phyloP scores from a whole-genome alignment of 2,113 vertebrate species.

The Benitochromis conjunctus region DNA sequence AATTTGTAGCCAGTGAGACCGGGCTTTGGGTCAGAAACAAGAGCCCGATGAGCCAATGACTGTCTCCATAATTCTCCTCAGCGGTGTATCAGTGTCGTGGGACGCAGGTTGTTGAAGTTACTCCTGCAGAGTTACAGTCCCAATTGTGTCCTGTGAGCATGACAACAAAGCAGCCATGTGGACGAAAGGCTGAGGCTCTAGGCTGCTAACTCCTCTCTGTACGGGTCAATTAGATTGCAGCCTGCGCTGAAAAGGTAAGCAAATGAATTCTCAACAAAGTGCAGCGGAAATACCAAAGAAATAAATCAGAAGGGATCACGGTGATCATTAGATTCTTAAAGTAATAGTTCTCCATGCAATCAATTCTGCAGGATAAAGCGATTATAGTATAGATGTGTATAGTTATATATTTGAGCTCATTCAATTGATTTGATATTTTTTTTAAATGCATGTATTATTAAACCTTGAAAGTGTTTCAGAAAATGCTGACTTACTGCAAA shows the following conservation, averaged over 20 bases:
- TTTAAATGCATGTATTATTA: not conserved
- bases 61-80: conserved; percentile 13
- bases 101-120: conserved; percentile 3
- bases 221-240: not conserved
- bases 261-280: not conserved
- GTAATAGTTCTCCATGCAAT: not conserved
- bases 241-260: conserved; percentile 45
- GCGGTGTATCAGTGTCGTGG: not conserved
- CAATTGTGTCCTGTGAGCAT: conserved; percentile 18
- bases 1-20: conserved; percentile 26
- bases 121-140: conserved; percentile 8
- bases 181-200: conserved; percentile 25
- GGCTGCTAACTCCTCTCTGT: conserved; percentile 16
- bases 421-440: not conserved
- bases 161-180: conserved; percentile 52
- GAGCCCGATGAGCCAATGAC: conserved; percentile 20
- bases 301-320: not conserved
- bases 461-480: not conserved
- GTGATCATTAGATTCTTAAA: not conserved
- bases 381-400: not conserved
- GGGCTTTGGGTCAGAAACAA: conserved; percentile 28
- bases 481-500: not conserved
- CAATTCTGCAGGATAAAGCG: not conserved
- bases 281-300: not conserved
- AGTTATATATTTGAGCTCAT: rapidly evolving